Conservation (phyloP, 2,888 invertebrate species). For the Mesoligia furuncula region DNA sequence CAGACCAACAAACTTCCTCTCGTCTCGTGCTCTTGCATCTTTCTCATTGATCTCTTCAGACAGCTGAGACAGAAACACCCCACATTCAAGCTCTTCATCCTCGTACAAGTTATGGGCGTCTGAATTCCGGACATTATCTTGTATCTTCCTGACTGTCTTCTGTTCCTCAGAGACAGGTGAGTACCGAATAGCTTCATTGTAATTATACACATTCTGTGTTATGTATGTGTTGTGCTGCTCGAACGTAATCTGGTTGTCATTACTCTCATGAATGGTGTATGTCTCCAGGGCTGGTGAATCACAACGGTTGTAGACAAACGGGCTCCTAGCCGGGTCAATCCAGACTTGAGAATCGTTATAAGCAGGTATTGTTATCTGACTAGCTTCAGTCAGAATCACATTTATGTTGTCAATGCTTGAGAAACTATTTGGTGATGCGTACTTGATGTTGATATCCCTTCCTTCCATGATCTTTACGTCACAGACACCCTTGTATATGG, state of each 20-base stretch:
- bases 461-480: conserved; percentile 81
- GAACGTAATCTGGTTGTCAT: conserved; percentile 75
- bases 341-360: conserved; percentile 82
- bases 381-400: conserved; percentile 71
- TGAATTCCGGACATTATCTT: conserved; percentile 60
- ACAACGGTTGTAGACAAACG: conserved; percentile 81
- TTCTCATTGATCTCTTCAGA: conserved; percentile 82
- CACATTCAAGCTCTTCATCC: conserved; percentile 82
- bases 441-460: conserved; percentile 68
- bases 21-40: conserved; percentile 73
- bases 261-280: conserved; percentile 74
- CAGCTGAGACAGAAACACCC: conserved; percentile 79
- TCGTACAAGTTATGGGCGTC: conserved; percentile 74
- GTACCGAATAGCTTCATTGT: conserved; percentile 73
- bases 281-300: conserved; percentile 70
- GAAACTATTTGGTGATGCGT: conserved; percentile 42
- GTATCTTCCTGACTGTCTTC: conserved; percentile 72
- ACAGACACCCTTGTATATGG: conserved; percentile 82
- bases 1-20: conserved; percentile 72
- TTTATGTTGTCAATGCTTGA: conserved; percentile 66
- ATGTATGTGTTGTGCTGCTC: conserved; percentile 83
- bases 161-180: conserved; percentile 73
- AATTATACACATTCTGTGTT: conserved; percentile 83
- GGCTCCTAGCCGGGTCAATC: conserved; percentile 84
- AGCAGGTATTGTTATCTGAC: conserved; percentile 67